Base-by-base conservation (phyloP, 2,888 invertebrate species). In the Trichacis sp. region DNA sequence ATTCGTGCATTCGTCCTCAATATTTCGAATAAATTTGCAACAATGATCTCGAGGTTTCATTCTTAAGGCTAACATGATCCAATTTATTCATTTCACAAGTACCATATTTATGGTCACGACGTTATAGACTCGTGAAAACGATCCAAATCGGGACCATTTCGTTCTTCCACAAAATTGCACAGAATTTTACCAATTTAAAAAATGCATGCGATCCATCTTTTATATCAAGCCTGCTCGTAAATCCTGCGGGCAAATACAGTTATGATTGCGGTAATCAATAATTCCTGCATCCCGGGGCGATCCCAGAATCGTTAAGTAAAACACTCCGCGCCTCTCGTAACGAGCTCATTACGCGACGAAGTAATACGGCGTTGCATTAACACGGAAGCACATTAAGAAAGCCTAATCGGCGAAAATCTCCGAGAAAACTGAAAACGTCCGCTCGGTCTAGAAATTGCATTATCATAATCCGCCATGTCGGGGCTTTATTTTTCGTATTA, bases 221-320 rank as follows among this genome's bases (percentile, higher is more conserved):
- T 29, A n/a, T n/a, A n/a, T n/a, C n/a, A n/a, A n/a, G n/a, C 29
- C 29, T 29, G 29, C 29, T 29, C 29, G 4, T 9, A 9, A 29
- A 29, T 29, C 38, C 36, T 3, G 6, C 45, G 45, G n/a, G 12
- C 40, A 36, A 11, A 33, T 64, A 64, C 64, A 64, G 64, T 64
- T 64, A 64, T 59, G 51, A 64, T 64, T 58, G 42, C 54, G 11
- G 48, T 48, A 48, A 64, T 64, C 64, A 59, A 64, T 59, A 64
- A 59, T 33, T 19, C 36, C 33, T 18, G 64, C 55, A 55, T 51
- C 36, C 59, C 52, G 55, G 55, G 51, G 55, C 52, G 48, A 51
- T 55, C 55, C 46, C 48, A 54, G 48, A 64, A 64, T 64, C 54
- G 51, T 64, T 51, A 51, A 59, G 51, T 59, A 52, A 58, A 64